These are phyloP conservation scores for Xylocampa areola DNA, from an alignment of 2,888 invertebrate species.

Conservation along the genomic window DNA sequence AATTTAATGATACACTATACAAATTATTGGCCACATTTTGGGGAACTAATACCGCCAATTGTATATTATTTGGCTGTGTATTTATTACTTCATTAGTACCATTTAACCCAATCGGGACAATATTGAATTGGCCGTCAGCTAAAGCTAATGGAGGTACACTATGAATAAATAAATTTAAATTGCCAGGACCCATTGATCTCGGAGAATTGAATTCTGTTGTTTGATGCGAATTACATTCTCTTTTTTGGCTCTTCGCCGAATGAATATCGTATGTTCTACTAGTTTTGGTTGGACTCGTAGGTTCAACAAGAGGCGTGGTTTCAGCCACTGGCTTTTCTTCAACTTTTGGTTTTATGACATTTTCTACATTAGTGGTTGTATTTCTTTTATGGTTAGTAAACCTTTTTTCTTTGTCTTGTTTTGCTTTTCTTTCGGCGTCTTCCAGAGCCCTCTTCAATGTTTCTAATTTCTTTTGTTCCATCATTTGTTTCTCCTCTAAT, in stretches of 20 bases:
- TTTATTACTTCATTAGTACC: slow-evolving; percentile 79
- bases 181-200: slow-evolving; percentile 79
- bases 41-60: slow-evolving; percentile 91
- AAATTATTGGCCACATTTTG: slow-evolving; percentile 82
- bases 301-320: slow-evolving; percentile 63
- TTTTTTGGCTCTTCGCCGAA: slow-evolving; percentile 81
- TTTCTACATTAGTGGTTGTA: slow-evolving; percentile 55
- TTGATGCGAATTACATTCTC: slow-evolving; percentile 79
- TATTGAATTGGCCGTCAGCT: slow-evolving; percentile 82
- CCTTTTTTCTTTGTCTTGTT: slow-evolving; percentile 91
- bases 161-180: slow-evolving; percentile 83
- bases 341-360: slow-evolving; percentile 65
- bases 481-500: slow-evolving; percentile 92
- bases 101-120: slow-evolving; percentile 84
- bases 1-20: slow-evolving; percentile 84
- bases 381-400: slow-evolving; percentile 77
- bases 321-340: slow-evolving; percentile 66
- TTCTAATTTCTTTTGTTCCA: slow-evolving; percentile 93
- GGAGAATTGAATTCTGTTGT: slow-evolving; percentile 84
- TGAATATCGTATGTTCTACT: slow-evolving; percentile 82
- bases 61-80: slow-evolving; percentile 86
- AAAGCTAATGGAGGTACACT: slow-evolving; percentile 82
- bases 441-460: slow-evolving; percentile 94
- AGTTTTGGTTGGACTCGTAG: slow-evolving; percentile 79
- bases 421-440: slow-evolving; percentile 93